Evolutionary conservation across 2,888 invertebrate genomes (phyloP).

Genomic region (Orgyia antiqua): DNA sequence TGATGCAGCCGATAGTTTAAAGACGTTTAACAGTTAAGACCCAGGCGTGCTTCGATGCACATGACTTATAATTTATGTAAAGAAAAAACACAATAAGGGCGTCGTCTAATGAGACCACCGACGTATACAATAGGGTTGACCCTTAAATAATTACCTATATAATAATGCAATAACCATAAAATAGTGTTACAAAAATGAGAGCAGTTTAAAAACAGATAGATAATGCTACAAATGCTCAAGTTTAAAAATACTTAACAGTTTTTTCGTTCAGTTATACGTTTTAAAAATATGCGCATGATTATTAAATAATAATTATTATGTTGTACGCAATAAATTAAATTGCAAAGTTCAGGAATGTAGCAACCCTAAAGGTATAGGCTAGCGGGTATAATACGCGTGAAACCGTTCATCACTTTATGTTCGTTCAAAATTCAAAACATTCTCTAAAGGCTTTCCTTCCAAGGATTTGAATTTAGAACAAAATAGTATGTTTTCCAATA

Average conservation of each 20-base stretch:
- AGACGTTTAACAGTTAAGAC: slow-evolving; percentile 35
- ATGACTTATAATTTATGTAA: slow-evolving; percentile 46
- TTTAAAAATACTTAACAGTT: too few species aligned
- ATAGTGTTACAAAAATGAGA: too few species aligned
- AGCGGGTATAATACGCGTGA: slow-evolving; percentile 48
- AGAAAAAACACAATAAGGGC: slow-evolving; percentile 41
- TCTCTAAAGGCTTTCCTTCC: too few species aligned
- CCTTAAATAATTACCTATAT: background rate
- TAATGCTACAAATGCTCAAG: too few species aligned
- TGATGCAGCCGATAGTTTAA: slow-evolving; percentile 41
- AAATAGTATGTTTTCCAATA: too few species aligned
- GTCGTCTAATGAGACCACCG: slow-evolving; percentile 66
- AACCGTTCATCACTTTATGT: slow-evolving; percentile 48
- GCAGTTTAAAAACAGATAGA: too few species aligned
- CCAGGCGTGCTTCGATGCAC: slow-evolving; percentile 29
- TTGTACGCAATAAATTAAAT: too few species aligned
- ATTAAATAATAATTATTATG: too few species aligned
- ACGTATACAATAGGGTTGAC: slow-evolving; percentile 34
- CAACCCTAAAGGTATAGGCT: slow-evolving; percentile 32
- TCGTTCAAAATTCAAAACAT: slow-evolving; percentile 35
- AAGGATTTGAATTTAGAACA: too few species aligned
- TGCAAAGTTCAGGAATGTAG: too few species aligned
- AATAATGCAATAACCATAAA: background rate
- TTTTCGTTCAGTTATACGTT: too few species aligned
- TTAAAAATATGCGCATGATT: too few species aligned